Evolutionary conservation across 1,140 invertebrate genomes (phyloP), one percentile per base, ranked within the genome.

Genomic region (Eumaeus atala): DNA sequence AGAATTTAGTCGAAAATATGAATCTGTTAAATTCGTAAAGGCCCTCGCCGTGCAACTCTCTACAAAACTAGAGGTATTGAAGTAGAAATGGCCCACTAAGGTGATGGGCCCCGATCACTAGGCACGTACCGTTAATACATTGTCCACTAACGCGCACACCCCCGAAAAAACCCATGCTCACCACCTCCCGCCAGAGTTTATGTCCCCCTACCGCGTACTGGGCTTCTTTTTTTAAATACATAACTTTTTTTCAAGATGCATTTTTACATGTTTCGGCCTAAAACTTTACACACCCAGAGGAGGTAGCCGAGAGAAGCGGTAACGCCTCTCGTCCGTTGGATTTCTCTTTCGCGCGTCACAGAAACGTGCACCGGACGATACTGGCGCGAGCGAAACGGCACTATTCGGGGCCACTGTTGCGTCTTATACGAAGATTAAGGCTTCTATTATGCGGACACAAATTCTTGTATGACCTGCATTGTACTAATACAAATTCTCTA

Each of bases 231-330:
- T 86, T 86, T 83, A 84, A 28, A 86, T 84, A 86, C 83, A 86
- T 86, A 86, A 86, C 83, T 86, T 86, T 86, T 86, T 86, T 86
- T 84, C 83, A 86, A 86, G 80, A 86, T 86, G 83, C 83, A 86
- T 84, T 86, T 86, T 86, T 86, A 86, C 83, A 84, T 83, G 83
- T 86, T 86, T 86, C 78, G 78, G 83, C 78, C 83, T 84, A 84
- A 86, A 86, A 86, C 80, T 86, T 86, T 86, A 86, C 80, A 83
- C 83, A 83, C 79, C 83, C 80, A 86, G 70, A 56, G 69, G 76
- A 51, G 62, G 49, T 69, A 74, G 68, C 67, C 63, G 77, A 77
- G 48, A 68, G 62, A 74, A 71, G 49, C 59, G 80, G 83, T 67
- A 72, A 73, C 83, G 83, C 83, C 83, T 84, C 66, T 83, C 74